phyloP scores from a whole-genome alignment of 2,797 vertebrate genomes.

The Brachymystax lenok region DNA sequence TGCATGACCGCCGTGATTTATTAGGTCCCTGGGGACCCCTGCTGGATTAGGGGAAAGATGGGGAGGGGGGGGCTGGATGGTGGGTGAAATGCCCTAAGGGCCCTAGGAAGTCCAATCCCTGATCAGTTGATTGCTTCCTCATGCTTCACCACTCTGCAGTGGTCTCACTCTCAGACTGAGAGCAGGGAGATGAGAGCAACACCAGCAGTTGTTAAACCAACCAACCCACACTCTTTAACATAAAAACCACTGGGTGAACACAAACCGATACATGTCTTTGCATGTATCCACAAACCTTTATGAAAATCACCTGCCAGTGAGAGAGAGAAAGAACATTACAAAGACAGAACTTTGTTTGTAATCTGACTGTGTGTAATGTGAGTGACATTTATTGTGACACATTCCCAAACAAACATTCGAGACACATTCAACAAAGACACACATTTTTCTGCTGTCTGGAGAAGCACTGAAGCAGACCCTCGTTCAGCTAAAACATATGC shows the following conservation, averaged over 20 bases:
- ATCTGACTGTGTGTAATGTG: background rate
- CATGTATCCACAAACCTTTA: background rate
- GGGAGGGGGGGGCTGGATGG: constrained; percentile 2
- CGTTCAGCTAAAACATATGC: constrained; percentile 20
- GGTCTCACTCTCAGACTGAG: background rate
- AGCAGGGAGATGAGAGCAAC: constrained; percentile 19
- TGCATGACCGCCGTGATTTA: constrained; percentile 60
- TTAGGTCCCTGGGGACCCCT: constrained; percentile 57
- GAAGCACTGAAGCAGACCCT: background rate
- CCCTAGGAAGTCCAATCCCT: constrained; percentile 49
- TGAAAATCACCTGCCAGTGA: constrained; percentile 1
- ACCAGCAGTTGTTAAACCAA: background rate
- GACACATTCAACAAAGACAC: background rate
- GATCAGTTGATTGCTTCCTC: constrained; percentile 68
- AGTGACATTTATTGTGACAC: constrained; percentile 4
- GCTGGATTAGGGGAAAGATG: constrained; percentile 47
- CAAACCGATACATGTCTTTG: background rate
- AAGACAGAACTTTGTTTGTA: background rate
- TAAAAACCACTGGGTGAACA: background rate
- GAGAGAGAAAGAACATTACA: background rate
- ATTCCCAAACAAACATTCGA: background rate
- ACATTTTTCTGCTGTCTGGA: background rate
- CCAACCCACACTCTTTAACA: background rate
- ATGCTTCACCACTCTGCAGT: constrained; percentile 36
- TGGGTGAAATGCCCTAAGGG: constrained; percentile 16